Percentiles rank a stretch among this genome's conserved stretches.
phyloP scores from a whole-genome alignment of 2,797 vertebrate species.

The Gambusia yucatana region DNA sequence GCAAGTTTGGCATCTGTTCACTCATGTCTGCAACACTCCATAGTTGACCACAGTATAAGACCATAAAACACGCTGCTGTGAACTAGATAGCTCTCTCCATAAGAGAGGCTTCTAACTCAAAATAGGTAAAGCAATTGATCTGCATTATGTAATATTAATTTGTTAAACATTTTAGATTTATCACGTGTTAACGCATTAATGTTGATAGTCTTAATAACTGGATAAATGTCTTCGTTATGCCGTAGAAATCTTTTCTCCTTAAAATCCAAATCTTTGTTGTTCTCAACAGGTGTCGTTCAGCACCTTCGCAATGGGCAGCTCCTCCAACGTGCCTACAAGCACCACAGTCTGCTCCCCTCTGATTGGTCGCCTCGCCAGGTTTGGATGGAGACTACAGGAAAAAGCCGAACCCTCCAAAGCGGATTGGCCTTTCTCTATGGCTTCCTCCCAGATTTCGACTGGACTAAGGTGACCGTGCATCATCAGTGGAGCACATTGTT shows the following conservation, averaged over 20 bases:
- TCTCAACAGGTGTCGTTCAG: conserved; percentile 89
- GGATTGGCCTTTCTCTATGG: conserved; percentile 91
- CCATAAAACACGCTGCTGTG: no score
- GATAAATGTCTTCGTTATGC: neutral
- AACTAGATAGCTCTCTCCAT: no score
- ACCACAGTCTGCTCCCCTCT: conserved; percentile 82
- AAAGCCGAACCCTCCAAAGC: conserved; percentile 94
- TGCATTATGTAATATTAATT: no score
- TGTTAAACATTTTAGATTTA: no score
- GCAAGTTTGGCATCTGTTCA: no score
- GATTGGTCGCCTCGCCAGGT: conserved; percentile 88
- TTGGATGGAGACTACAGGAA: conserved; percentile 93
- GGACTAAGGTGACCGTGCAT: conserved; percentile 86
- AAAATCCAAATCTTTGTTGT: neutral
- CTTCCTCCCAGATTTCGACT: conserved; percentile 90
- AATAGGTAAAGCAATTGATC: no score
- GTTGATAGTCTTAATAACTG: no score
- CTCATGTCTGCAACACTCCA: no score
- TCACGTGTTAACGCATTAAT: no score
- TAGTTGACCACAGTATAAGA: no score
- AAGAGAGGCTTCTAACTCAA: no score
- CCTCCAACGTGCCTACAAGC: conserved; percentile 88
- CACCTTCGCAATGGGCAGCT: conserved; percentile 92
- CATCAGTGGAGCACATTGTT: conserved; percentile 96
- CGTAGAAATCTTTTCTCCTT: neutral